Evolutionary conservation across 2,888 invertebrate genomes (phyloP), one percentile per base, ranked within the genome.

Genomic region (Coremacera marginata): DNA sequence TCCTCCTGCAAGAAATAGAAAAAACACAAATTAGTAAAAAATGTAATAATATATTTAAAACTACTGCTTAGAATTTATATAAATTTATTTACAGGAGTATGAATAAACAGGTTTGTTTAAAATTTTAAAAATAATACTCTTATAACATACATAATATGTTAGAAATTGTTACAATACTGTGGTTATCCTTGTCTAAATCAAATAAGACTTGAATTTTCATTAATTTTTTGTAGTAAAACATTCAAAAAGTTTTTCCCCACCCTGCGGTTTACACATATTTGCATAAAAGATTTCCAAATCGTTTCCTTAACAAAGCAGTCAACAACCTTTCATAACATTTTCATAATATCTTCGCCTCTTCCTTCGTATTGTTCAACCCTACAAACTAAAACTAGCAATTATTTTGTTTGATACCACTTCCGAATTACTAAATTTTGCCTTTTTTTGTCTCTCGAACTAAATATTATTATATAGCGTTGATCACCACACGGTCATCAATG

Each of bases 1-100:
- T 88, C 84, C 83, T 87, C 88, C 88, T 88, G 83, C 9, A 88
- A 87, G 27, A 84, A 73, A 78, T 34, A 57, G 70, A 49, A 27
- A 78, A 73, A 52, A 14, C 51, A 16, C n/a, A 5, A 52, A 34
- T 65, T 52, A 74, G 34, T 14, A 34, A 31, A 5, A 70, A 62
- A 1, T n/a, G 3, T 27, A n/a, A n/a, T n/a, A n/a, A n/a, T n/a
- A 22, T 27, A 16, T 31, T 31, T 31, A 31, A 31, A 31, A 4
- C 5, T 31, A 4, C 31, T 31, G 31, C 31, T 4, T 4, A 31
- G 3, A 31, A 4, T 31, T 31, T 31, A 31, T 31, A 31, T 31
- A 31, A n/a, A n/a, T n/a, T n/a, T n/a, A n/a, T n/a, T n/a, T n/a
- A n/a, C n/a, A n/a, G n/a, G n/a, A n/a, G n/a, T n/a, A n/a, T n/a